Evolutionary conservation across 2,113 vertebrate species (phyloP), one percentile per base, ranked within the genome.

Genomic region (Campylomormyrus tamandua): DNA sequence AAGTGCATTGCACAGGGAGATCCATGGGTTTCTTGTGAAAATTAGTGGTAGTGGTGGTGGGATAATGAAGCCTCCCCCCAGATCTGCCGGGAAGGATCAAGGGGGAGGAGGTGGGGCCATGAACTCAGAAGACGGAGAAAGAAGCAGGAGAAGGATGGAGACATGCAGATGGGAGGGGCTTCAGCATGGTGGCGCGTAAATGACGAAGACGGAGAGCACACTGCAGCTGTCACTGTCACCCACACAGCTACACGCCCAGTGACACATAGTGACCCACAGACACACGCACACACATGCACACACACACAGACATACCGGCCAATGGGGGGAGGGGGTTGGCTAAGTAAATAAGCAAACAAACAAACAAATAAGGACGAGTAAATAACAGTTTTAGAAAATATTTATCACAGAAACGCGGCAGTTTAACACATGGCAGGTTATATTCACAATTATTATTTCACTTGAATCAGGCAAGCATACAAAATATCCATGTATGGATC

Each of bases 121-220:
- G 3, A 31, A 66, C n/a, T 31, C 27, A 31, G 27, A 70, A 27
- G 27, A 70, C 3, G 6, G n/a, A 1, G 62, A 11, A 31, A 70
- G n/a, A 11, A 70, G 62, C 62, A 70, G n/a, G 62, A 91, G 93
- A 93, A 94, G 93, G 93, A 94, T 91, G 93, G 94, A 93, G 93
- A 93, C 91, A 92, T 31, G 93, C 91, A 92, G 80, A 87, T n/a
- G 80, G 58, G 88, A 91, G 92, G 92, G 35, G 42, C 15, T 39
- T 66, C 62, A n/a, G 62, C n/a, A 27, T 42, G 77, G 77, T 21
- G 42, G 35, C 0, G 5, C 3, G 35, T 46, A 17, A 24, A 42
- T 24, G 80, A 21, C 7, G 1, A 24, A 21, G 17, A 21, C 8
- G 8, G 19, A 83, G 2, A 83, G 35, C 80, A 83, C 39, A 39